These are phyloP conservation scores for Muraenolepis orangiensis DNA, from an alignment of 2,797 vertebrate genomes.

Conservation along the genomic window DNA sequence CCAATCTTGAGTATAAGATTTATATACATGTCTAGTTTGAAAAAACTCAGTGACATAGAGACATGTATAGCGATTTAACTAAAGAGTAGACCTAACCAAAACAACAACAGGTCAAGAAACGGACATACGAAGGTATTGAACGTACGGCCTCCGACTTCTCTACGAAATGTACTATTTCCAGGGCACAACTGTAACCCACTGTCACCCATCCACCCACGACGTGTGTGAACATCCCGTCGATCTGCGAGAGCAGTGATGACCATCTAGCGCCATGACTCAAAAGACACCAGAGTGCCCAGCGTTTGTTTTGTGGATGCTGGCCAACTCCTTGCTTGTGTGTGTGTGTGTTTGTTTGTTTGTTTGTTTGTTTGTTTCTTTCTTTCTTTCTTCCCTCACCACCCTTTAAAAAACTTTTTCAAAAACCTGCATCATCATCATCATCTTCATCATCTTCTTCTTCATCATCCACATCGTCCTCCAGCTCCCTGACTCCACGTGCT, in stretches of 20 bases:
- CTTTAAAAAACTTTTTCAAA: conserved; percentile 19
- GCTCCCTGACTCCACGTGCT: conserved; percentile 40
- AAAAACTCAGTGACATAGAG: background rate
- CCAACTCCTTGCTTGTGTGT: background rate
- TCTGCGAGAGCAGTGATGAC: background rate
- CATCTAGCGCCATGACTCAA: background rate
- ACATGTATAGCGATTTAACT: background rate
- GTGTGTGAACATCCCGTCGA: background rate
- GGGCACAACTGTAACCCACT: background rate
- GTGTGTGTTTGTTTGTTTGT: background rate
- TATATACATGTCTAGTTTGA: background rate
- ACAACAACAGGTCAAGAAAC: background rate
- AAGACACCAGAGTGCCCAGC: background rate
- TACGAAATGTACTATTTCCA: background rate
- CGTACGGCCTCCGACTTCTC: background rate
- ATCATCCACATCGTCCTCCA: too few species aligned
- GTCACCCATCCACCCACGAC: too few species aligned
- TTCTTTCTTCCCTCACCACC: background rate
- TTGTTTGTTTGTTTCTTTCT: background rate
- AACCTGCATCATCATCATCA: conserved; percentile 38
- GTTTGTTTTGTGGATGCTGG: background rate
- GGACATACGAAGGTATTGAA: background rate
- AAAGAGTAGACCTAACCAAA: background rate
- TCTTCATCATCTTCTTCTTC: too few species aligned
- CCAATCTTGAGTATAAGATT: background rate